Percentiles rank a stretch among this genome's conserved stretches.
Conservation (phyloP, 2,113 vertebrate species). For the Chlorocebus sabaeus region DNA sequence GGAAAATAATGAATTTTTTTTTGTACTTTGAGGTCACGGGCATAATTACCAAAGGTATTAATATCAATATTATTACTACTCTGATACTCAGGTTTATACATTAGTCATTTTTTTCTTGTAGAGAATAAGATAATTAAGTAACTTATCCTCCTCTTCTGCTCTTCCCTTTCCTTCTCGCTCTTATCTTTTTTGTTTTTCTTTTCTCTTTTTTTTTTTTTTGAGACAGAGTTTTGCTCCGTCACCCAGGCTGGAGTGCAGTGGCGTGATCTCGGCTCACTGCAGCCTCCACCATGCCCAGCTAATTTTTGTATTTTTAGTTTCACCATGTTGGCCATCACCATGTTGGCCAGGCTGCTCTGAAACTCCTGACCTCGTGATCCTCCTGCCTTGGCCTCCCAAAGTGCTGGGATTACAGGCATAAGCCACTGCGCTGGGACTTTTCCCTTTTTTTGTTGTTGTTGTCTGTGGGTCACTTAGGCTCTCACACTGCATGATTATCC, state of each 20-base stretch:
- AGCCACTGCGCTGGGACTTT: not conserved
- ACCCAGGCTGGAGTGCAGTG: too few relatives aligned
- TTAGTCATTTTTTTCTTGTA: not conserved
- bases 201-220: too few relatives aligned
- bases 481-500: not conserved
- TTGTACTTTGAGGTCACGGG: not conserved
- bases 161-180: not conserved
- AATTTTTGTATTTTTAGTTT: too few relatives aligned
- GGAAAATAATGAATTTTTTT: not conserved
- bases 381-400: too few relatives aligned
- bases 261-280: too few relatives aligned
- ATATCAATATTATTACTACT: not conserved
- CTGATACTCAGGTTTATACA: not conserved
- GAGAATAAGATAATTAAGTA: not conserved
- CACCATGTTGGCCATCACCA: too few relatives aligned
- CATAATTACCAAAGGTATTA: slow-evolving; percentile 24
- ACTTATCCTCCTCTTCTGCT: not conserved
- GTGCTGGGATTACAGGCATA: too few relatives aligned
- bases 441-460: not conserved
- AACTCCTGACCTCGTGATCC: too few relatives aligned
- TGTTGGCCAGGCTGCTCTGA: too few relatives aligned
- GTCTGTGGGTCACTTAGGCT: not conserved
- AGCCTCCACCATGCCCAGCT: too few relatives aligned
- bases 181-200: not conserved
- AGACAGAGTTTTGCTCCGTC: too few relatives aligned